Conservation (phyloP, 2,113 vertebrate genomes). For the Takifugu flavidus region DNA sequence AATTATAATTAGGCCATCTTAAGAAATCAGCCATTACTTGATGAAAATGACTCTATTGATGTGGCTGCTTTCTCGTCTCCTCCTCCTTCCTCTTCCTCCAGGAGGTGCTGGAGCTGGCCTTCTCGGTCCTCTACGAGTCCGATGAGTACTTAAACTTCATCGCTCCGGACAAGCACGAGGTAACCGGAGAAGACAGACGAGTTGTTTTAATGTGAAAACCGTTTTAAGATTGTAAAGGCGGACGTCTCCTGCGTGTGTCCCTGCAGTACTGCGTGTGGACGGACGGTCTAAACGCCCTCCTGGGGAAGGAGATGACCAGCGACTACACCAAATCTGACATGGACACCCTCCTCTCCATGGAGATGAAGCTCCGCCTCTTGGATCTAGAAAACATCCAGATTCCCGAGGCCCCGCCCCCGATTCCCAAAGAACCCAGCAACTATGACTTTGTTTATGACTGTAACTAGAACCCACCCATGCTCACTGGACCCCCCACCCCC, state of each 20-base stretch:
- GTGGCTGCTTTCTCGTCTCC: conserved; percentile 11
- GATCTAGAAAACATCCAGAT: conserved; percentile 99
- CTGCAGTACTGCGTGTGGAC: conserved; percentile 97
- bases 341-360: conserved; percentile 98
- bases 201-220: not conserved
- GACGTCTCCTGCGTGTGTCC: conserved; percentile 1
- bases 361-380: conserved; percentile 97
- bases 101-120: conserved; percentile 97
- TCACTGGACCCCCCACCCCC: conserved; percentile 1
- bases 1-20: no score
- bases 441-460: conserved; percentile 99
- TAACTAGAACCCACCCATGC: conserved; percentile 79
- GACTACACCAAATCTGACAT: conserved; percentile 93
- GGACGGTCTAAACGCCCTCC: conserved; percentile 93
- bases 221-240: not conserved
- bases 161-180: conserved; percentile 98
- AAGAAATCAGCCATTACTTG: no score
- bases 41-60: no score
- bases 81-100: conserved; percentile 59
- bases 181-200: conserved; percentile 59
- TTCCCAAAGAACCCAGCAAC: conserved; percentile 99
- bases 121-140: conserved; percentile 96
- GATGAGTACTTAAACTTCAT: conserved; percentile 98
- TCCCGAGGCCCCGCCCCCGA: conserved; percentile 93
- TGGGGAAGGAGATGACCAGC: conserved; percentile 98